Conservation (phyloP, 2,113 vertebrate genomes). For the Lophotis ruficrista region DNA sequence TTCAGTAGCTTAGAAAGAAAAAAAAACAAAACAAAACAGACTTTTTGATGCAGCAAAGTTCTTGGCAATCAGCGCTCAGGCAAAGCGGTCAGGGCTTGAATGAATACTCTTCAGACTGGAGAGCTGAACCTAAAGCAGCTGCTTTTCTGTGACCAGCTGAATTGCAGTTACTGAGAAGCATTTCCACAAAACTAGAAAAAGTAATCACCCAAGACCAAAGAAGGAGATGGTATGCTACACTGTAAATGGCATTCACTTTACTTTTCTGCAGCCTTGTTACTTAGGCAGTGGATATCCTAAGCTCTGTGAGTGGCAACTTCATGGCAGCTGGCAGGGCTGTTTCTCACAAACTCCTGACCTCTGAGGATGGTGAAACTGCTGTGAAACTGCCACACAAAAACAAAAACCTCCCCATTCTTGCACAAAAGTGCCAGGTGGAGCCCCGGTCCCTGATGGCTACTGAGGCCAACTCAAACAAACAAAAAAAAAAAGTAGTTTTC, state of each 20-base stretch:
- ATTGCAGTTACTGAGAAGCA: background rate
- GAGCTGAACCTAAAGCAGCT: background rate
- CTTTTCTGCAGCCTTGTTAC: background rate
- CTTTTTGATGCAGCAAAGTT: background rate
- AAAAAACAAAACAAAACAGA: background rate
- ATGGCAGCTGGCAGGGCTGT: background rate
- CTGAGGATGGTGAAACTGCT: background rate
- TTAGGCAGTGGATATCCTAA: background rate
- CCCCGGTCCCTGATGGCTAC: background rate
- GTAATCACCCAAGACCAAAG: background rate
- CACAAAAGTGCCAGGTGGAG: background rate
- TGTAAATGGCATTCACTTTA: background rate
- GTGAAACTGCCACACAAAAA: background rate
- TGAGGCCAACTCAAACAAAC: background rate
- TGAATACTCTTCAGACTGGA: background rate
- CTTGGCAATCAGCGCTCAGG: background rate
- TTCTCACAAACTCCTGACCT: background rate
- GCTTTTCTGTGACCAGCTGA: background rate
- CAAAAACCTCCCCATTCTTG: background rate
- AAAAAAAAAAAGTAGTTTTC: background rate
- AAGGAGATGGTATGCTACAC: accelerated
- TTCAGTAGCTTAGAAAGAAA: background rate
- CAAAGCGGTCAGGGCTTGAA: background rate
- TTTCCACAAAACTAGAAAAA: background rate
- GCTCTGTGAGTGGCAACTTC: background rate